Conservation (phyloP, 2,113 vertebrate genomes). For the Spermophilus dauricus region DNA sequence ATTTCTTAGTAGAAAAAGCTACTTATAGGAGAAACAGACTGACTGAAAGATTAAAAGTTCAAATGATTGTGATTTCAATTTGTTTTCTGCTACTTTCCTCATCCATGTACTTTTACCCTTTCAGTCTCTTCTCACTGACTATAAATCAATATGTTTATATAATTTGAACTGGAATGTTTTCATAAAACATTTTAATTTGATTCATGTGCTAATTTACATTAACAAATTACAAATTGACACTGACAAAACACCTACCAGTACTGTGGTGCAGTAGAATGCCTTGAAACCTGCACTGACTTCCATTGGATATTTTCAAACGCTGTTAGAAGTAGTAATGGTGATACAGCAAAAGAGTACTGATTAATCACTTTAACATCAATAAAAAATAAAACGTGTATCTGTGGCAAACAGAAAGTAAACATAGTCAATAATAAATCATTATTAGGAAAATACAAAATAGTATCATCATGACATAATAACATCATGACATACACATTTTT, state of each 20-base stretch:
- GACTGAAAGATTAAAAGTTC: neutral
- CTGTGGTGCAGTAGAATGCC: neutral
- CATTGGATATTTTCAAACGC: neutral
- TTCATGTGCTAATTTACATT: neutral
- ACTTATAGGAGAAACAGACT: neutral
- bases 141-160: neutral
- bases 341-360: neutral
- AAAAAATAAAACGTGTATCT: neutral
- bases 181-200: conserved; percentile 15
- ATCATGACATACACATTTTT: neutral
- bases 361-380: neutral
- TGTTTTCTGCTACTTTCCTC: neutral
- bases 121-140: neutral
- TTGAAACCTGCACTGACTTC: neutral
- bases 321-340: neutral
- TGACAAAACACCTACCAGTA: neutral
- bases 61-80: neutral
- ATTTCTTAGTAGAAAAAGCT: neutral
- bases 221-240: neutral
- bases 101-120: neutral
- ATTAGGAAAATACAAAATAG: neutral
- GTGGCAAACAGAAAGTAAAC: neutral
- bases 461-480: conserved; percentile 27
- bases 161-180: neutral
- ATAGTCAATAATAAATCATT: neutral